Evolutionary conservation across 2,888 invertebrate species (phyloP), one percentile per base, ranked within the genome.

Genomic region (Pilophorus perplexus): DNA sequence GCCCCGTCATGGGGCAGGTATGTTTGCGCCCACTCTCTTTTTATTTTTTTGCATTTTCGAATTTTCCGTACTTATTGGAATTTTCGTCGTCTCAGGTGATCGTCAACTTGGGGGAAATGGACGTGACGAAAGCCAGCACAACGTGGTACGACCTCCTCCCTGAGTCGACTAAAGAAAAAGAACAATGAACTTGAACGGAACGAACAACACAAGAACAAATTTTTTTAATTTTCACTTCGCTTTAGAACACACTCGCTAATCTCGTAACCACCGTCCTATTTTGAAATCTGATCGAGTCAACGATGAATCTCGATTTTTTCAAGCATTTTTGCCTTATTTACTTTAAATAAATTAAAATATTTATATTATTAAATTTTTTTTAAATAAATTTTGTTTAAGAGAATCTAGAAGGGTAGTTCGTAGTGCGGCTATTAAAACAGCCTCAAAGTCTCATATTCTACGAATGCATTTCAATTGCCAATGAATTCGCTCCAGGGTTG

Each of bases 1-100:
- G 88, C 76, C 90, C 91, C 27, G 82, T 89, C 50, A 87, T 92
- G 77, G 92, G 92, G 73, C 89, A 90, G 83, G 85, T 89, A 75
- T 75, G 50, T 18, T 42, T 33, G 33, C 33, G n/a, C n/a, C n/a
- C n/a, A n/a, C n/a, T n/a, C n/a, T n/a, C n/a, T n/a, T n/a, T n/a
- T n/a, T n/a, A n/a, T n/a, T n/a, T 3, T 48, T 48, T n/a, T n/a
- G n/a, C n/a, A n/a, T n/a, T n/a, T 33, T 33, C 33, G 12, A 33
- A 33, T 33, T 33, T 33, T 12, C 33, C 33, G 33, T 33, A 8
- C 6, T 33, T 33, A 8, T 68, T 71, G 73, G 69, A 20, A 67
- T 62, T 68, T 68, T 71, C 73, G 70, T 50, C 2, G 10, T 28
- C 20, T 57, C 79, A 86, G 82, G 81, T 87, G 2, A 78, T 85